A percentile compares a stretch with the other conserved stretches of the same genome.
Conservation (phyloP, 1,140 invertebrate species). For the Nixonia krombeini region DNA sequence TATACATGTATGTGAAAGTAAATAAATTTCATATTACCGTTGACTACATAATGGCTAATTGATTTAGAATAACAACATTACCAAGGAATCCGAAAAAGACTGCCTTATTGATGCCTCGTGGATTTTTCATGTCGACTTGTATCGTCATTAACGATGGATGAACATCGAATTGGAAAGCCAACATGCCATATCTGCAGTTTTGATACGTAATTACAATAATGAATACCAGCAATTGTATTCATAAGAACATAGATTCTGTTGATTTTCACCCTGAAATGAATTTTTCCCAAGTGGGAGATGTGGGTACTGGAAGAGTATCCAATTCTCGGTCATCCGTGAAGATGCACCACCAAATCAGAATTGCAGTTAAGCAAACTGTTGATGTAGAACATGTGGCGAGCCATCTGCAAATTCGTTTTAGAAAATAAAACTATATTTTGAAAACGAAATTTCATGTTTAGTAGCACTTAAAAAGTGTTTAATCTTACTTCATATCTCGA, state of each 20-base stretch:
- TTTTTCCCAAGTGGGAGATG: slow-evolving; percentile 62
- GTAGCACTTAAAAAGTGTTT: neutral
- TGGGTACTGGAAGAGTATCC: slow-evolving; percentile 48
- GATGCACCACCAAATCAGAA: slow-evolving; percentile 67
- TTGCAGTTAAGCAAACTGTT: slow-evolving; percentile 51
- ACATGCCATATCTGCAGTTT: slow-evolving; percentile 59
- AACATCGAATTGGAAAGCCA: slow-evolving; percentile 80
- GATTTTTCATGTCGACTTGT: slow-evolving; percentile 84
- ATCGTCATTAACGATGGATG: slow-evolving; percentile 85
- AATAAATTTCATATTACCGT: neutral
- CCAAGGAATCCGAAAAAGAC: slow-evolving; percentile 77
- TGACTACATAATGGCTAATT: too few species aligned
- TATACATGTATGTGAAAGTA: neutral
- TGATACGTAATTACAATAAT: neutral
- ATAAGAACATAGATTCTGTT: too few species aligned
- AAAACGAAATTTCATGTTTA: slow-evolving; percentile 5
- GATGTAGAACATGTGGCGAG: slow-evolving; percentile 54
- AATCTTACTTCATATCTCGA: slow-evolving; percentile 83
- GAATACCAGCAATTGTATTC: too few species aligned
- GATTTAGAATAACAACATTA: slow-evolving; percentile 55
- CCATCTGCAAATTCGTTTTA: slow-evolving; percentile 51
- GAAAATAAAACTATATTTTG: too few species aligned
- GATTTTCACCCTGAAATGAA: slow-evolving; percentile 67
- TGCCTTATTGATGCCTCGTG: slow-evolving; percentile 76
- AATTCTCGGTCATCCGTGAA: slow-evolving; percentile 54